phyloP scores from a whole-genome alignment of 1,140 invertebrate genomes.

The Drosophila pachea region DNA sequence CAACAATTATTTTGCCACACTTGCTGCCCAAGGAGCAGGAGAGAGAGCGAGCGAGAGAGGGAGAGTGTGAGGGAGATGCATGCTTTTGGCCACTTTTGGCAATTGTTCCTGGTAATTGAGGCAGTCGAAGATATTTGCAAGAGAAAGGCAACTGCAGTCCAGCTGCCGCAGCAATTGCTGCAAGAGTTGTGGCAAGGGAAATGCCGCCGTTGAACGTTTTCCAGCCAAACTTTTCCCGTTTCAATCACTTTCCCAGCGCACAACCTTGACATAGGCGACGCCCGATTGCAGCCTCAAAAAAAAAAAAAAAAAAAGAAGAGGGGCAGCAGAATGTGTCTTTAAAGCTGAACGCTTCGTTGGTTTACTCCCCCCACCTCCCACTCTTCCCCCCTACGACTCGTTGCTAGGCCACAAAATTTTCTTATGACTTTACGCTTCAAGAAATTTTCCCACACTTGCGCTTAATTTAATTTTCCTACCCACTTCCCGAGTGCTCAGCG shows the following conservation, averaged over 20 bases:
- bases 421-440: slow-evolving; percentile 72
- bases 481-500: too few relatives aligned
- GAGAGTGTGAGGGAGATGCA: not conserved
- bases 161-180: slow-evolving; percentile 8
- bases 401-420: slow-evolving; percentile 56
- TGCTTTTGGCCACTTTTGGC: slow-evolving; percentile 3
- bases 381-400: not conserved
- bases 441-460: slow-evolving; percentile 73
- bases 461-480: slow-evolving; percentile 69
- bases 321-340: slow-evolving; percentile 33
- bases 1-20: slow-evolving; percentile 37
- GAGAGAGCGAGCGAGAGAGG: not conserved
- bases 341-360: slow-evolving; percentile 57
- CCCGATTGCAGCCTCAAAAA: slow-evolving; percentile 1
- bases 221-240: slow-evolving; percentile 6
- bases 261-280: slow-evolving; percentile 68
- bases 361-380: not conserved
- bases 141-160: slow-evolving; percentile 27
- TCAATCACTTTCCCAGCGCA: slow-evolving; percentile 54
- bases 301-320: too few relatives aligned
- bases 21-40: slow-evolving; percentile 4
- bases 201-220: not conserved
- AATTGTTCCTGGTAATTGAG: slow-evolving; percentile 23
- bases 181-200: not conserved
- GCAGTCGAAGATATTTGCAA: slow-evolving; percentile 1